phyloP scores from a whole-genome alignment of 1,140 invertebrate species.

The Meteorus sp. region DNA sequence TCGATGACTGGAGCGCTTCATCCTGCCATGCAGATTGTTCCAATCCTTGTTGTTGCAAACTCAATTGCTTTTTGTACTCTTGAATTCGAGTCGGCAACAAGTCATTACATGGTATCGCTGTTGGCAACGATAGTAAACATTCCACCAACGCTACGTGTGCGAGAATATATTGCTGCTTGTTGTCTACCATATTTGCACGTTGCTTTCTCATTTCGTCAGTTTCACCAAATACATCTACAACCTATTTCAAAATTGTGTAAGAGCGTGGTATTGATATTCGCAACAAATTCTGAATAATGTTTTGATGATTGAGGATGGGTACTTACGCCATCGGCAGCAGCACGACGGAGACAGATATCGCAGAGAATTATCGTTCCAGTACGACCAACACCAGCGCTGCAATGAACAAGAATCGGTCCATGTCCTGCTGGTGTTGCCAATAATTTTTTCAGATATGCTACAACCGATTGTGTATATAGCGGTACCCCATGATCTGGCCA shows the following conservation, averaged over 20 bases:
- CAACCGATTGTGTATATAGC: conserved; percentile 69
- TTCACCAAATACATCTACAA: conserved; percentile 38
- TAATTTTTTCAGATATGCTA: conserved; percentile 67
- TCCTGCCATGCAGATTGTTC: conserved; percentile 38
- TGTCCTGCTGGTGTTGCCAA: conserved; percentile 73
- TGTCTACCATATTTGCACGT: conserved; percentile 47
- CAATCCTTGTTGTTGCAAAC: conserved; percentile 35
- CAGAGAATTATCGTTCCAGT: conserved; percentile 70
- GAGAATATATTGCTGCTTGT: conserved; percentile 43
- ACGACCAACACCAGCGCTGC: conserved; percentile 72
- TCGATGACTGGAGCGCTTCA: conserved; percentile 30
- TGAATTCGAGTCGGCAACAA: conserved; percentile 30
- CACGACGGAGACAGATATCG: conserved; percentile 42
- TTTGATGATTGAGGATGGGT: not conserved
- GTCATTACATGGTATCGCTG: conserved; percentile 36
- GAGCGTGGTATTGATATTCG: no score
- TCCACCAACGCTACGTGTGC: conserved; percentile 44
- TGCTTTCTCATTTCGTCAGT: conserved; percentile 32
- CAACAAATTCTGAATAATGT: no score
- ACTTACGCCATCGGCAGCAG: conserved; percentile 38
- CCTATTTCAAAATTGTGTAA: conserved; percentile 27
- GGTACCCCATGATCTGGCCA: conserved; percentile 97
- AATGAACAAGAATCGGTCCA: conserved; percentile 86
- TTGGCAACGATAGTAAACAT: conserved; percentile 35
- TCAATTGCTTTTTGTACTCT: conserved; percentile 32